Evolutionary conservation across 2,888 invertebrate genomes (phyloP).

Genomic region (Lymantria monacha): DNA sequence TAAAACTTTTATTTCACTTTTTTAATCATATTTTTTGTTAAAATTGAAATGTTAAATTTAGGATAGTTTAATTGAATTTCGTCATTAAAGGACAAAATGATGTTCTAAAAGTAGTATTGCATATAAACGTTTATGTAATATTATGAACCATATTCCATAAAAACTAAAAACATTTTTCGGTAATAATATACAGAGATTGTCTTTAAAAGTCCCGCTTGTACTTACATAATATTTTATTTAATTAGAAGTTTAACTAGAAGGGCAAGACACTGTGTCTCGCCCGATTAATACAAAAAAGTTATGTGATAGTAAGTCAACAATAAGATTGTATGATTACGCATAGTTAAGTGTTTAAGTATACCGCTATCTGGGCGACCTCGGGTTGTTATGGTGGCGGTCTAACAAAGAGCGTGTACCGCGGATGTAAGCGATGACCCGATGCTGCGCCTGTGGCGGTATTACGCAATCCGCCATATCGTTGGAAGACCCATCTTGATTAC

Average conservation of each 20-base stretch:
- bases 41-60: no score
- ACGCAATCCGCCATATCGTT: slow-evolving; percentile 27
- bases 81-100: no score
- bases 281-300: background rate
- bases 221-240: background rate
- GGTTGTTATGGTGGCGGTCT: slow-evolving; percentile 29
- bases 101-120: no score
- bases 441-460: slow-evolving; percentile 29
- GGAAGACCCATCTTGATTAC: slow-evolving; percentile 18
- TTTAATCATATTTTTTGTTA: no score
- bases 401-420: slow-evolving; percentile 33
- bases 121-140: no score
- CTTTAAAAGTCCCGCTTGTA: no score
- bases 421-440: slow-evolving; percentile 38
- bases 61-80: no score
- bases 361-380: slow-evolving; percentile 40
- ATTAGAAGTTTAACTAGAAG: background rate
- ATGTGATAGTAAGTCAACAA: slow-evolving; percentile 15
- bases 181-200: no score
- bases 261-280: background rate
- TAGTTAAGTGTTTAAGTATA: slow-evolving; percentile 23
- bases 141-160: no score
- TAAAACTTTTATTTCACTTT: no score
- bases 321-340: slow-evolving; percentile 19
- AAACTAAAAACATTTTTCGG: no score